phyloP scores from a whole-genome alignment of 2,888 invertebrate genomes.

The Polylopha cassiicola region DNA sequence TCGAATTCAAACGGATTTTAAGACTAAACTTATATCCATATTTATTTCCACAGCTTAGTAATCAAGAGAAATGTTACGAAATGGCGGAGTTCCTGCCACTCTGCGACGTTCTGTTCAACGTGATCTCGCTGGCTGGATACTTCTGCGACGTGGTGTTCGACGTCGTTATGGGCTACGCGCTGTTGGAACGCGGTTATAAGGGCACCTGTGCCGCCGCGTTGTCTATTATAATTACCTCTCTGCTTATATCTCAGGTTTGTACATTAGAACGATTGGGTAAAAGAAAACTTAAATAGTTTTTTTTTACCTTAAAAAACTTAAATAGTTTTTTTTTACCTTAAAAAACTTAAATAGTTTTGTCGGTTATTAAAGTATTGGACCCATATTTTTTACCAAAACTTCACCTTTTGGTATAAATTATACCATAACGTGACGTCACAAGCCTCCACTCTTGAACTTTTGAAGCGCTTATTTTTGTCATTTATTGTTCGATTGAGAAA shows the following conservation, averaged over 20 bases:
- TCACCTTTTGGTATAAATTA: too few species aligned
- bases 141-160: slow-evolving; percentile 95
- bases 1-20: background rate
- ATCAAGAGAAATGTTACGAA: slow-evolving; percentile 57
- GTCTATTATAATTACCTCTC: slow-evolving; percentile 83
- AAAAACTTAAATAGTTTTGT: background rate
- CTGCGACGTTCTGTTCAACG: slow-evolving; percentile 94
- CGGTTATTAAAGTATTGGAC: too few species aligned
- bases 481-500: too few species aligned
- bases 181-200: slow-evolving; percentile 82
- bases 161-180: slow-evolving; percentile 89
- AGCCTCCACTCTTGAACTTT: too few species aligned
- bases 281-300: slow-evolving; percentile 1
- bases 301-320: background rate
- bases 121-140: slow-evolving; percentile 91
- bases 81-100: slow-evolving; percentile 92
- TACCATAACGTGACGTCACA: too few species aligned
- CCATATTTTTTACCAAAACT: too few species aligned
- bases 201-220: slow-evolving; percentile 83
- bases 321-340: background rate
- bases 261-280: background rate
- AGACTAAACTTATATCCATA: background rate
- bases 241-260: slow-evolving; percentile 83
- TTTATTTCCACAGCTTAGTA: slow-evolving; percentile 17
- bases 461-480: too few species aligned